phyloP scores from a whole-genome alignment of 2,797 vertebrate species.

The Percopsis omiscomaycus region DNA sequence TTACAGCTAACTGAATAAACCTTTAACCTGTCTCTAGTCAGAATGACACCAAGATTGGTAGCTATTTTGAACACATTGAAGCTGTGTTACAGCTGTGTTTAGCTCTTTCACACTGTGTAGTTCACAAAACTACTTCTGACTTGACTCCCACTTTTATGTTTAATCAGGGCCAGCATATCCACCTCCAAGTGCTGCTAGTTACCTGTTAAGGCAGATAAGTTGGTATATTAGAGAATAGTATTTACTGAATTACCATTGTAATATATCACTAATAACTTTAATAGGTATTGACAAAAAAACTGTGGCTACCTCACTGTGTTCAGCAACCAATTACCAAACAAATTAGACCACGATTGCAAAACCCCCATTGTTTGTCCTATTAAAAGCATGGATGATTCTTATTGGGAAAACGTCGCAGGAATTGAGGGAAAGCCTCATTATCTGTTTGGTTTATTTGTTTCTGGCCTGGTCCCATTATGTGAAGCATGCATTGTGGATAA shows the following conservation, averaged over 20 bases:
- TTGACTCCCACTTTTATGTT: too few relatives aligned
- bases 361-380: constrained; percentile 53
- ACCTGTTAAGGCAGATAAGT: neutral
- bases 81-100: constrained; percentile 8
- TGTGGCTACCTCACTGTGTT: constrained; percentile 35
- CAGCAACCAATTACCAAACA: constrained; percentile 56
- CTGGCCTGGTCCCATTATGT: constrained; percentile 44
- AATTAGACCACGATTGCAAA: constrained; percentile 45
- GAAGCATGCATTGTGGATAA: constrained; percentile 42
- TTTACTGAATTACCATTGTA: constrained; percentile 54
- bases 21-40: neutral
- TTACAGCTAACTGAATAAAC: constrained; percentile 50
- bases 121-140: too few relatives aligned
- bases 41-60: neutral
- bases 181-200: neutral
- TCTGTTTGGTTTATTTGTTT: constrained; percentile 57
- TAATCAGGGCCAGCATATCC: neutral
- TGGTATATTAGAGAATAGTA: neutral
- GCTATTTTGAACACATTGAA: constrained; percentile 25
- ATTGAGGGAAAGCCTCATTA: constrained; percentile 69
- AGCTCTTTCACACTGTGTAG: too few relatives aligned
- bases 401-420: constrained; percentile 57
- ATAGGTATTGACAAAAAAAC: constrained; percentile 69
- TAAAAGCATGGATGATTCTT: constrained; percentile 60
- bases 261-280: constrained; percentile 54